These are phyloP conservation scores for Eufriesea mexicana DNA, from an alignment of 1,140 invertebrate genomes.

Conservation along the genomic window DNA sequence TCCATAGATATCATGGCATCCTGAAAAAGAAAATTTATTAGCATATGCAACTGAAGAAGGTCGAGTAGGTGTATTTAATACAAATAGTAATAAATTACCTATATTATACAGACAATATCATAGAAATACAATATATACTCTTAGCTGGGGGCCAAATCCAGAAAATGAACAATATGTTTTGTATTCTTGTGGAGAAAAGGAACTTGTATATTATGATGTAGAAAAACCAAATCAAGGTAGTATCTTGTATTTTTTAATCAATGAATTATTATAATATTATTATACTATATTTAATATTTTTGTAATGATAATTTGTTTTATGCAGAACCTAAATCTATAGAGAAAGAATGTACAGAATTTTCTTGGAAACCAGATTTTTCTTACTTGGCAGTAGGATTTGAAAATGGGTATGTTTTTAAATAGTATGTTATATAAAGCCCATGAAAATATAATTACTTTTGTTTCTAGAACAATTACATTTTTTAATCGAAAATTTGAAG, in stretches of 20 bases:
- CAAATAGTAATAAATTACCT: slow-evolving; percentile 76
- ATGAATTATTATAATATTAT: neutral
- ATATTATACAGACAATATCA: slow-evolving; percentile 78
- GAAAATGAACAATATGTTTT: slow-evolving; percentile 73
- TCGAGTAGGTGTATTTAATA: slow-evolving; percentile 84
- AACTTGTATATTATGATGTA: slow-evolving; percentile 81
- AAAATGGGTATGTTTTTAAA: slow-evolving; percentile 82
- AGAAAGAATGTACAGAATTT: slow-evolving; percentile 81
- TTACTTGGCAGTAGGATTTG: slow-evolving; percentile 84
- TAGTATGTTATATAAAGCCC: neutral
- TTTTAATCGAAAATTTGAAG: slow-evolving; percentile 67
- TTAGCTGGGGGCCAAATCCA: slow-evolving; percentile 80
- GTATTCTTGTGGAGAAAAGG: slow-evolving; percentile 82
- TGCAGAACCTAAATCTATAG: slow-evolving; percentile 66
- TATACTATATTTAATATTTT: slow-evolving; percentile 10
- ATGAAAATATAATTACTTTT: slow-evolving; percentile 18
- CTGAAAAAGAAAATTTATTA: slow-evolving; percentile 87
- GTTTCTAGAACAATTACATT: slow-evolving; percentile 73
- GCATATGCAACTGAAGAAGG: slow-evolving; percentile 91
- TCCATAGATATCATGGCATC: slow-evolving; percentile 88
- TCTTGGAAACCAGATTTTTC: slow-evolving; percentile 86
- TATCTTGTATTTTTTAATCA: neutral
- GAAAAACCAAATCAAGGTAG: slow-evolving; percentile 80
- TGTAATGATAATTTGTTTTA: slow-evolving; percentile 41
- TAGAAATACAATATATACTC: slow-evolving; percentile 74